Base-by-base conservation (phyloP, 2,888 invertebrate genomes). In the Pecten maximus region DNA sequence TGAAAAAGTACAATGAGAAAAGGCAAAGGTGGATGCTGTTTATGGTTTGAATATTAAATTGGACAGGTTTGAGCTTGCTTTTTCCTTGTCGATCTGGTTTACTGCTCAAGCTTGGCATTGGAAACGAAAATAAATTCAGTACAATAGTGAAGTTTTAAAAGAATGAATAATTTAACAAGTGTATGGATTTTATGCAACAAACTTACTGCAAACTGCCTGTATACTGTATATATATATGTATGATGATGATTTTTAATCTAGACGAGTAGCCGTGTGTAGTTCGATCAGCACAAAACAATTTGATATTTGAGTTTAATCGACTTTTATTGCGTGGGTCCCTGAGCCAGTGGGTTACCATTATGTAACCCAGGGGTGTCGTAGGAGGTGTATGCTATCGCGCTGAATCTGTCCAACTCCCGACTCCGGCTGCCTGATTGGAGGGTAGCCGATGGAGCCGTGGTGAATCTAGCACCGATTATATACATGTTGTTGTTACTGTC, bases 361-460 rank as follows among this genome's bases (percentile, higher is more conserved):
- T 74, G 74, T 74, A 74, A 74, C 74, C 74, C 74, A 28, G 10
- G 74, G 74, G 74, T 74, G 74, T 74, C 74, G 74, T 74, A 6
- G 23, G 74, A 74, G 74, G 74, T 28, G 74, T 35, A 23, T 23
- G 12, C 35, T 74, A 74, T 74, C 74, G 10, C 23, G 74, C 74
- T 35, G 74, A 35, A 74, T 74, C 74, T 74, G 74, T 74, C 74
- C 74, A 35, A 74, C 74, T 74, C 74, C 2, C 50, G 23, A 2
- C 19, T 28, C n/a, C 28, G 10, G 35, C 74, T 74, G 74, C 35
- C 74, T 35, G 74, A 74, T 28, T 74, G 74, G 28, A 74, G 74
- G 74, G 74, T 74, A 10, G 74, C 74, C 35, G 28, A 35, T 10
- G 35, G 28, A 23, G 50, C 16, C 10, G 74, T 23, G 28, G 74